These are phyloP conservation scores for Monomorium pharaonis DNA, from an alignment of 1,140 invertebrate genomes.

Conservation along the genomic window DNA sequence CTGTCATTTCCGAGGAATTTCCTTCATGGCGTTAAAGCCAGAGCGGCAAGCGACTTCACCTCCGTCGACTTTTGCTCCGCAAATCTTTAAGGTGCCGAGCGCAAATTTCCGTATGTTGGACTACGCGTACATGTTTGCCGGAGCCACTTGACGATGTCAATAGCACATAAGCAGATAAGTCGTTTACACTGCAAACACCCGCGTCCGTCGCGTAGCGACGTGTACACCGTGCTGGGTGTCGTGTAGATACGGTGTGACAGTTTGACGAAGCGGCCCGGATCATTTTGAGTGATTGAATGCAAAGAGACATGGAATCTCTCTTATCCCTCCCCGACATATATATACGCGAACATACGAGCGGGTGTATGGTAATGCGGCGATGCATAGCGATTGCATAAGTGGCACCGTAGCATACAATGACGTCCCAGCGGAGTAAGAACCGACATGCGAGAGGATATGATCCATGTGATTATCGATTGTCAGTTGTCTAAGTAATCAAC, in stretches of 20 bases:
- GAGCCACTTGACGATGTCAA: slow-evolving; percentile 60
- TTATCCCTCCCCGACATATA: slow-evolving; percentile 37
- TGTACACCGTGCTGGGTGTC: neutral
- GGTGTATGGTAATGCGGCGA: slow-evolving; percentile 25
- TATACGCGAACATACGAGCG: neutral
- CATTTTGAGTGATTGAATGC: slow-evolving; percentile 52
- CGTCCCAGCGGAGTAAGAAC: slow-evolving; percentile 13
- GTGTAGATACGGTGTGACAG: slow-evolving; percentile 50
- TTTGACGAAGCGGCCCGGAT: slow-evolving; percentile 59
- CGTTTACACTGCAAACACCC: slow-evolving; percentile 66
- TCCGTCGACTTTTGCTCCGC: slow-evolving; percentile 31
- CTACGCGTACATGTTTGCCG: slow-evolving; percentile 44
- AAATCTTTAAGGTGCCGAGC: slow-evolving; percentile 27
- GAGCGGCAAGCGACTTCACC: neutral
- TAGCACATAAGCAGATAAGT: slow-evolving; percentile 68
- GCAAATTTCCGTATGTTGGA: slow-evolving; percentile 43
- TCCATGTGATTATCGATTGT: slow-evolving; percentile 34
- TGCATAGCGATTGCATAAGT: neutral
- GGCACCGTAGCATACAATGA: slow-evolving; percentile 3
- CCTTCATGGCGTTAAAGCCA: neutral
- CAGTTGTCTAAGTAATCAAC: slow-evolving; percentile 23
- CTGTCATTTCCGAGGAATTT: neutral
- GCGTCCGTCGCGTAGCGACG: neutral
- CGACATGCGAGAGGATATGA: slow-evolving; percentile 19
- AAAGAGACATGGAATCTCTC: slow-evolving; percentile 51